Percentiles rank a stretch among this genome's conserved stretches.
phyloP scores from a whole-genome alignment of 2,113 vertebrate genomes.

The Isichthys henryi region DNA sequence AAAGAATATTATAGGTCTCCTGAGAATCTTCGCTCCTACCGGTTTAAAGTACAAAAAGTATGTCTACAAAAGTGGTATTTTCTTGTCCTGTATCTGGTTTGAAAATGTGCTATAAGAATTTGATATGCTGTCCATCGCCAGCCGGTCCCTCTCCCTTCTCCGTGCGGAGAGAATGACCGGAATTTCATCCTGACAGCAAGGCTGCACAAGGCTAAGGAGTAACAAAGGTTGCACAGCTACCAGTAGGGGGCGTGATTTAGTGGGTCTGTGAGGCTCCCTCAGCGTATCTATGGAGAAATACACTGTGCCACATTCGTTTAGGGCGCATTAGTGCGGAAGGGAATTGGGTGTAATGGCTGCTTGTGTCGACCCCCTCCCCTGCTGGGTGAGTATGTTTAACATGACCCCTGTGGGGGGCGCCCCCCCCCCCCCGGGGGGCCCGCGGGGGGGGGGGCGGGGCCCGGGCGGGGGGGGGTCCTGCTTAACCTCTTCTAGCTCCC shows the following conservation, averaged over 20 bases:
- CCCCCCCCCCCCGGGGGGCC: constrained; percentile 30
- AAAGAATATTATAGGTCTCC: not conserved
- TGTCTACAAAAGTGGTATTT: not conserved
- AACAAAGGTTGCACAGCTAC: not conserved
- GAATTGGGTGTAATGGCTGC: not conserved
- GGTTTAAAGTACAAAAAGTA: not conserved
- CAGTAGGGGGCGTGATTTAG: not conserved
- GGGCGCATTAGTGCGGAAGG: not conserved
- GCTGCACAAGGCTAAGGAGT: not conserved
- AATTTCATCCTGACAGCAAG: not conserved
- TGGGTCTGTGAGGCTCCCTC: not conserved
- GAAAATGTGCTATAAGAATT: not conserved
- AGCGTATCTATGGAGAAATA: not conserved
- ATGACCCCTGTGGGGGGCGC: not conserved
- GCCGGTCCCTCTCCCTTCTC: not conserved
- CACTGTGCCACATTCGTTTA: not conserved
- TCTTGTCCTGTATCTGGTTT: not conserved
- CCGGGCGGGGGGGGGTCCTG: not conserved
- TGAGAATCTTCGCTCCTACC: not conserved
- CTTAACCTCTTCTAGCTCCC: not conserved
- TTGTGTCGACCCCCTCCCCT: not conserved
- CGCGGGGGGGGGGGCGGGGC: no score
- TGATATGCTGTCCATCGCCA: not conserved
- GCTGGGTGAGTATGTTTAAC: constrained; percentile 9
- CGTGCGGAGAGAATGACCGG: not conserved